A percentile compares a stretch with the other conserved stretches of the same genome.
Evolutionary conservation across 2,797 vertebrate genomes (phyloP).

Genomic region (Avahi laniger): DNA sequence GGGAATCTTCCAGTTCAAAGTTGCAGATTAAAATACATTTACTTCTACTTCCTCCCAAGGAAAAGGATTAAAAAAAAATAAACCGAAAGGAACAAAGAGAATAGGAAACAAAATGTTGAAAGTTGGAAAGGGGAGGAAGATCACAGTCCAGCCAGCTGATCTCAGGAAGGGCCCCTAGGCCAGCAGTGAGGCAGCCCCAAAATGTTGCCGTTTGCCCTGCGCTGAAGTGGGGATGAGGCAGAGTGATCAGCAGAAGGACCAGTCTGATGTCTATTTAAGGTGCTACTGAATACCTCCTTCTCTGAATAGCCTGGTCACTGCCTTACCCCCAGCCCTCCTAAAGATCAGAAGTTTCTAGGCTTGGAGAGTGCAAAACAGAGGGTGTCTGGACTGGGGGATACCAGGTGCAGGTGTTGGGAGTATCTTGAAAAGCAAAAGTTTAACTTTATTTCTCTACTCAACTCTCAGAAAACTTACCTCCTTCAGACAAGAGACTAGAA

Average conservation of each 20-base stretch:
- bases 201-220: not conserved
- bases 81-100: not conserved
- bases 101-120: not conserved
- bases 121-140: not conserved
- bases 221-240: not conserved
- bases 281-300: no score
- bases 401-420: no score
- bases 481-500: not conserved
- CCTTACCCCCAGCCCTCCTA: not conserved
- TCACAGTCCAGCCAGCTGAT: fast-evolving
- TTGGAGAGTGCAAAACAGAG: not conserved
- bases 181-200: no score
- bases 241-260: no score
- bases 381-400: not conserved
- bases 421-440: not conserved
- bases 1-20: not conserved
- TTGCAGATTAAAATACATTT: not conserved
- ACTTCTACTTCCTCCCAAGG: not conserved
- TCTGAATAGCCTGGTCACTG: not conserved
- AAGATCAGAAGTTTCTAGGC: not conserved
- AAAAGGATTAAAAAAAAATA: not conserved
- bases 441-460: not conserved
- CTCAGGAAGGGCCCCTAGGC: not conserved
- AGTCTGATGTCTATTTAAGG: not conserved
- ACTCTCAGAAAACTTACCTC: not conserved